Evolutionary conservation across 2,113 vertebrate genomes (phyloP).

Genomic region (Atlantisia rogersi): DNA sequence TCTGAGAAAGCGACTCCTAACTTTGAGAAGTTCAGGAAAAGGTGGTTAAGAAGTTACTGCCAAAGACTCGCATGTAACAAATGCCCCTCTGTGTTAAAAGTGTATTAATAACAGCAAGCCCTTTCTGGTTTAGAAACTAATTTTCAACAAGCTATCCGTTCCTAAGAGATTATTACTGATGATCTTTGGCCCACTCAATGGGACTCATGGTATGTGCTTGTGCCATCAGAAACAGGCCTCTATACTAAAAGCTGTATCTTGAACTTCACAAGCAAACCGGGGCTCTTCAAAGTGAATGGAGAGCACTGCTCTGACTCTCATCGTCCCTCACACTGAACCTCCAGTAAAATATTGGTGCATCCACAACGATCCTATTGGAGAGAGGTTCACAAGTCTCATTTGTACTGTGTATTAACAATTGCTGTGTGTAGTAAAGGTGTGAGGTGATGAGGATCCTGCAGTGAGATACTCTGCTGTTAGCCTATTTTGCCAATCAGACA

Average conservation of each 20-base stretch:
- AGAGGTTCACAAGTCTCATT: neutral
- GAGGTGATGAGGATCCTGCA: neutral
- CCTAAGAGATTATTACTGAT: neutral
- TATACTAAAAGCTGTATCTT: neutral
- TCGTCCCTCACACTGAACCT: neutral
- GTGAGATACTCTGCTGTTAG: neutral
- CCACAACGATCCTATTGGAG: neutral
- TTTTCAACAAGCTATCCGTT: constrained; percentile 5
- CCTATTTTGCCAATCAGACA: neutral
- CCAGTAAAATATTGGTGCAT: neutral
- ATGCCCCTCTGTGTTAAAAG: constrained; percentile 10
- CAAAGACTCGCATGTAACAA: constrained; percentile 50
- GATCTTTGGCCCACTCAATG: neutral
- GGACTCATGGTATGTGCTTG: neutral
- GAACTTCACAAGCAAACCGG: neutral
- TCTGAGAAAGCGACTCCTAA: neutral
- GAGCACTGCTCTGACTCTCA: neutral
- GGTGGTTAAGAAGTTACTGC: constrained; percentile 19
- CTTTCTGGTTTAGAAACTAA: constrained; percentile 39
- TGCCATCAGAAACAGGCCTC: constrained; percentile 7
- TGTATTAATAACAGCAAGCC: constrained; percentile 20
- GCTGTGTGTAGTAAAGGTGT: neutral
- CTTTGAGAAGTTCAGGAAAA: constrained; percentile 13
- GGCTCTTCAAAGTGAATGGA: neutral
- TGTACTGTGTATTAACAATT: neutral